Evolutionary conservation across 35 echinoderm and acorn worm genomes (phyloP).

Genomic region (Lytechinus variegatus): DNA sequence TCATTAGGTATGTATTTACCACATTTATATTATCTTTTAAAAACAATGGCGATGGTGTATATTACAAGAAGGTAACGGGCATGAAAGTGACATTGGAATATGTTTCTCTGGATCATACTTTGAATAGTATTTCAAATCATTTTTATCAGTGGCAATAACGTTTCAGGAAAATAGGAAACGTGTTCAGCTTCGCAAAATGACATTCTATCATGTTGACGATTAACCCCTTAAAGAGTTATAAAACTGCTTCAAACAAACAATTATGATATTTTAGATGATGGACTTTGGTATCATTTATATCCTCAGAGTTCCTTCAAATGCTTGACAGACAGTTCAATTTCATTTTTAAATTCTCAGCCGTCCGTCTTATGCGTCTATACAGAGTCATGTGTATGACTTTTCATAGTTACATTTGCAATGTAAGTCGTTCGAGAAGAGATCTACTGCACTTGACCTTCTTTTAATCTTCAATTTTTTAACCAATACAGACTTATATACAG

Average conservation of each 20-base stretch:
- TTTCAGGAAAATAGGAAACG: background rate
- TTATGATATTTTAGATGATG: background rate
- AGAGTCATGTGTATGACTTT: background rate
- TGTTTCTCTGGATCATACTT: background rate
- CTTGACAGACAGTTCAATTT: background rate
- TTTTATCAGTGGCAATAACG: background rate
- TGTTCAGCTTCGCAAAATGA: background rate
- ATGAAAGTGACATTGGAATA: no score
- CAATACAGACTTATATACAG: no score
- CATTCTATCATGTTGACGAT: background rate
- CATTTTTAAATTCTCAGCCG: background rate
- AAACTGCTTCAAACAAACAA: background rate
- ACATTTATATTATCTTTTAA: background rate
- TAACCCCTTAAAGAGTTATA: constrained; percentile 3
- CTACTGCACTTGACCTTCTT: background rate
- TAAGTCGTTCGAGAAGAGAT: background rate
- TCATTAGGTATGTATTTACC: background rate
- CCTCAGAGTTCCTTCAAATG: background rate
- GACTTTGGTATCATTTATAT: constrained; percentile 5
- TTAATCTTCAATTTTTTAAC: background rate
- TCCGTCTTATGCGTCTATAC: background rate
- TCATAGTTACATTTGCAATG: background rate
- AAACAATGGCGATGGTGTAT: no score
- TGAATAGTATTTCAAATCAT: background rate
- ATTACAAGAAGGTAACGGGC: no score